Percentiles rank a stretch among this genome's conserved stretches.
Evolutionary conservation across 2,113 vertebrate species (phyloP).

Genomic region (Cebus imitator): DNA sequence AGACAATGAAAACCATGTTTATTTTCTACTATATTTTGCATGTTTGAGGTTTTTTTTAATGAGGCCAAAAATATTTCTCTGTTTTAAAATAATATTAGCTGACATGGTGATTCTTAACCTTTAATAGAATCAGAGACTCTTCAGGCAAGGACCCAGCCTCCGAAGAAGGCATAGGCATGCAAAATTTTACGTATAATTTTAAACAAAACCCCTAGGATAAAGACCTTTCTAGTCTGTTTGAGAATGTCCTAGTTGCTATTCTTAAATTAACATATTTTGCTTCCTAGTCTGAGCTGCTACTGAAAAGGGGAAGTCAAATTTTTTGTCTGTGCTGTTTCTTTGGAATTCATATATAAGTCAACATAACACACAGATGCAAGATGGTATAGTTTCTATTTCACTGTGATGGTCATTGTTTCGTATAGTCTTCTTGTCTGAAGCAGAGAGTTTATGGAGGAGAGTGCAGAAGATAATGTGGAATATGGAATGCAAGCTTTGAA

Average conservation of each 20-base stretch:
- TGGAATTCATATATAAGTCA: background rate
- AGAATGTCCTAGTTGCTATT: background rate
- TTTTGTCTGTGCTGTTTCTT: background rate
- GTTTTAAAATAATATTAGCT: background rate
- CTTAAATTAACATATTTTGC: slow-evolving; percentile 1
- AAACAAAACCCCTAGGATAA: background rate
- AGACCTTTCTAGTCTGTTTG: background rate
- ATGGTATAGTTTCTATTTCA: slow-evolving; percentile 6
- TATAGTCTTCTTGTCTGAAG: background rate
- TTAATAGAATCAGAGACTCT: background rate
- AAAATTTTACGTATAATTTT: background rate
- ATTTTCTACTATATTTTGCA: slow-evolving; percentile 17
- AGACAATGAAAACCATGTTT: background rate
- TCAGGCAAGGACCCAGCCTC: background rate
- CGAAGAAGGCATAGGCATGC: background rate
- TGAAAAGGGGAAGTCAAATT: background rate
- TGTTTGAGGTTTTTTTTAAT: background rate
- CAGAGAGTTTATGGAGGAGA: background rate
- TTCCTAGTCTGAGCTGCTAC: background rate
- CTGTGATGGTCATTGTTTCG: background rate
- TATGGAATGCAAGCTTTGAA: background rate
- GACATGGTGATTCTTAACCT: background rate
- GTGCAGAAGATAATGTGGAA: background rate
- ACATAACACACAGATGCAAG: background rate
- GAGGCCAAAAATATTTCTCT: background rate